phyloP scores from a whole-genome alignment of 2,888 invertebrate genomes.

The Erynnis tages region DNA sequence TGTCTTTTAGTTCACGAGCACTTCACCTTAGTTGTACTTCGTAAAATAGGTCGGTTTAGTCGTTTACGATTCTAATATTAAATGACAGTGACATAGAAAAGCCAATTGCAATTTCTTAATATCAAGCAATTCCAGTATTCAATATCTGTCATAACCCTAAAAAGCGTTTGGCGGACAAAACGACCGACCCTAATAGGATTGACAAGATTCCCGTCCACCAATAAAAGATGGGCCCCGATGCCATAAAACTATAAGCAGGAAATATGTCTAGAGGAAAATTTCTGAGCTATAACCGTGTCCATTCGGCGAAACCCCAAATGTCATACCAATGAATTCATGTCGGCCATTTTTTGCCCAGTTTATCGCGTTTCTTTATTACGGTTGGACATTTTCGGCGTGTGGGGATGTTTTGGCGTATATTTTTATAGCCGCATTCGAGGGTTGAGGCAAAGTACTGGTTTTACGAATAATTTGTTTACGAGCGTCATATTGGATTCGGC shows the following conservation, averaged over 20 bases:
- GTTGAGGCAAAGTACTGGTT: constrained; percentile 53
- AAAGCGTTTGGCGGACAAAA: constrained; percentile 44
- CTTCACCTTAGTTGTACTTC: too few relatives aligned
- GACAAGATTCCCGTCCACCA: constrained; percentile 73
- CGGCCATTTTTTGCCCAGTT: constrained; percentile 73
- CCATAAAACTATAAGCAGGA: constrained; percentile 77
- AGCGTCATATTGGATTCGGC: constrained; percentile 66
- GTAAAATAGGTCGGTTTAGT: too few relatives aligned
- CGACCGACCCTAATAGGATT: constrained; percentile 66
- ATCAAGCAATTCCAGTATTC: constrained; percentile 6
- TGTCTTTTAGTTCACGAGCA: too few relatives aligned
- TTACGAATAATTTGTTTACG: constrained; percentile 76
- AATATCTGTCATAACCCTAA: constrained; percentile 36
- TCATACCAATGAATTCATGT: constrained; percentile 81
- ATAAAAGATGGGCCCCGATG: constrained; percentile 72
- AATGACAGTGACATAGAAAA: too few relatives aligned
- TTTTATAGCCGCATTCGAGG: constrained; percentile 61
- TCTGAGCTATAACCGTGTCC: constrained; percentile 66
- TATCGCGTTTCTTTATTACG: constrained; percentile 79
- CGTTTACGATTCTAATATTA: too few relatives aligned
- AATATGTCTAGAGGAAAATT: constrained; percentile 58
- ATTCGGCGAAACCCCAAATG: constrained; percentile 73
- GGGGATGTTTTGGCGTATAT: constrained; percentile 41
- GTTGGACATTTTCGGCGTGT: constrained; percentile 63
- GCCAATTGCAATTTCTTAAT: constrained; percentile 1